Evolutionary conservation across 1,140 invertebrate genomes (phyloP), one percentile per base, ranked within the genome.

Genomic region (Nephila pilipes): DNA sequence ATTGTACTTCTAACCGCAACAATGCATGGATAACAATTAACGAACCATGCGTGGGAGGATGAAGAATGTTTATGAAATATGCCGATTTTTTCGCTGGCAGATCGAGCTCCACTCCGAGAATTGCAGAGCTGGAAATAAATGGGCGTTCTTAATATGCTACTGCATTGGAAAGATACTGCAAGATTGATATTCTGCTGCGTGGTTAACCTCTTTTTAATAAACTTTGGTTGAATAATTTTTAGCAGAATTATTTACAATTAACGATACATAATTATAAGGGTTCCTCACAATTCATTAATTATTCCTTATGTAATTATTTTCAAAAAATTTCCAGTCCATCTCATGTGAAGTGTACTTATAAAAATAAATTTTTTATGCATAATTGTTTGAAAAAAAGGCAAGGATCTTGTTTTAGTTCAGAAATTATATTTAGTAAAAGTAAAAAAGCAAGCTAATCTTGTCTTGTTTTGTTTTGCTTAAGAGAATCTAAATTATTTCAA

Each of bases 121-220:
- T 32, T 36, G 69, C 5, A 29, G 14, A 75, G 5, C 32, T 18
- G 18, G 4, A 75, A 75, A 75, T 75, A 14, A 18, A 20, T 75
- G 69, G 69, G 69, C 69, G 69, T 75, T 29, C 18, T 18, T 18
- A 36, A 75, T 16, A 75, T 75, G 32, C 69, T 75, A 75, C 69
- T 18, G 32, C 14, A 32, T 75, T 16, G 16, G 36, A 36, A 75
- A 6, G 32, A 20, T 12, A 75, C 69, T 32, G 32, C 16, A 75
- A 75, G 69, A 75, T 75, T 75, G 69, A 75, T 75, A 29, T 36
- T 75, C 69, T 75, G 69, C 32, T 75, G 36, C 69, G 32, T 16
- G 69, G 32, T 75, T 36, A 75, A 75, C 69, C 69, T 60, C 58
- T 60, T 60, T 60, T 6, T 75, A 36, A 75, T 8, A 18, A 75